Conservation (phyloP, 2,888 invertebrate genomes). For the Cacoxenus indagator region DNA sequence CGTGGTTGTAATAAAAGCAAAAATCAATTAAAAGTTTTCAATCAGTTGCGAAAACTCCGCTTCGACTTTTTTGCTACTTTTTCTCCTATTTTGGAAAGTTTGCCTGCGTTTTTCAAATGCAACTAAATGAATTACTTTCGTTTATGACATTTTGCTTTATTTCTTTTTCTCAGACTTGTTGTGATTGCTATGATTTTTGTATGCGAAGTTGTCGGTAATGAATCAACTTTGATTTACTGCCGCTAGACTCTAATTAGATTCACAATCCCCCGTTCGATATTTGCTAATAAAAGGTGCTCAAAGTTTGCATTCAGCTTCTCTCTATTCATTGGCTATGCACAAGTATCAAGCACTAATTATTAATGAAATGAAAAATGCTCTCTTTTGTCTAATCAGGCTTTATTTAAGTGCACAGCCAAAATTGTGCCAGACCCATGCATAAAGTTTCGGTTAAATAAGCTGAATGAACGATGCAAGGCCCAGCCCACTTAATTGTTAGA, state of each 20-base stretch:
- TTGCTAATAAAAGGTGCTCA: no score
- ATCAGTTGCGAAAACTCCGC: slow-evolving; percentile 46
- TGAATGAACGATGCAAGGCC: no score
- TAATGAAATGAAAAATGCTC: no score
- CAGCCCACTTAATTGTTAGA: no score
- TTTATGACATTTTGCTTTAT: slow-evolving; percentile 18
- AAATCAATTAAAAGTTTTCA: slow-evolving; percentile 68
- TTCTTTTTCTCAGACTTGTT: slow-evolving; percentile 15
- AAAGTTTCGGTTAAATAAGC: no score
- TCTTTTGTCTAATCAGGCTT: no score
- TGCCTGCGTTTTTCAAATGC: slow-evolving; percentile 15
- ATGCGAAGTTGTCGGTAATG: slow-evolving; percentile 52
- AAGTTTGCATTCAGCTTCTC: no score
- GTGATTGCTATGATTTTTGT: slow-evolving; percentile 16
- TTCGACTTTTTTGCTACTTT: background rate
- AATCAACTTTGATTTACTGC: slow-evolving; percentile 37
- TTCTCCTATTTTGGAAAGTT: background rate
- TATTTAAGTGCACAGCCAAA: no score
- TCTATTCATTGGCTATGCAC: no score
- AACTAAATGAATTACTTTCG: slow-evolving; percentile 10
- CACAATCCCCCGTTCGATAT: no score
- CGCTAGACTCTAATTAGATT: slow-evolving; percentile 7
- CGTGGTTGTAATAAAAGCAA: slow-evolving; percentile 36
- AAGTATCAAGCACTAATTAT: no score
- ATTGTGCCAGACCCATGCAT: no score